Conservation (phyloP, 1,140 invertebrate species). For the Diorhabda sublineata region DNA sequence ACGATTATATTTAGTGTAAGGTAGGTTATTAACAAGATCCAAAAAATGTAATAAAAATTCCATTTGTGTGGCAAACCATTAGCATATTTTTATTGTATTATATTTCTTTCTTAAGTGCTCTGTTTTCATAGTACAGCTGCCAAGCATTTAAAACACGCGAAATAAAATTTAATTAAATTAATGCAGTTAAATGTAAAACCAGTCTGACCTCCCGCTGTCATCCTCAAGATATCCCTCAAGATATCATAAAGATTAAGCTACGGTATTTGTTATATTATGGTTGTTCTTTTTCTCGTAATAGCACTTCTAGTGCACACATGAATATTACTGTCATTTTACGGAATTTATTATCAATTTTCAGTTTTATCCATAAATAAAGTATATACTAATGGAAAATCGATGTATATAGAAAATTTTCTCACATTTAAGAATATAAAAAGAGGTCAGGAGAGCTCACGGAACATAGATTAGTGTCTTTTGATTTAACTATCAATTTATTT, state of each 20-base stretch:
- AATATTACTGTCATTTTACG: no score
- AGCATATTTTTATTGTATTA: no score
- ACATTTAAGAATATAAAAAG: no score
- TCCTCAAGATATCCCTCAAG: constrained; percentile 22
- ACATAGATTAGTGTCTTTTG: no score
- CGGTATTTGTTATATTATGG: constrained; percentile 29
- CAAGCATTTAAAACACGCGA: constrained; percentile 39
- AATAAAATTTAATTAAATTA: constrained; percentile 43
- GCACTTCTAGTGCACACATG: no score
- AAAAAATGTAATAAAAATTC: constrained; percentile 20
- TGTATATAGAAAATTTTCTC: no score
- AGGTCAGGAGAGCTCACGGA: not conserved
- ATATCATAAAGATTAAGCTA: constrained; percentile 30
- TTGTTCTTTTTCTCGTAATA: not conserved
- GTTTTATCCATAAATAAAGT: no score
- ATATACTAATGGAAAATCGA: no score
- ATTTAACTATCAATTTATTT: no score
- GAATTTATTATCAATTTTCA: no score
- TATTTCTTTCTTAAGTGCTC: not conserved
- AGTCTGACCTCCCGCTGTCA: constrained; percentile 27
- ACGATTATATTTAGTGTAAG: not conserved
- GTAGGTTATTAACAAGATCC: not conserved
- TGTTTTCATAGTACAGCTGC: constrained; percentile 37
- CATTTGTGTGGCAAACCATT: no score
- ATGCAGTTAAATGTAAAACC: constrained; percentile 27